These are phyloP conservation scores for Chloropsis hardwickii DNA, from an alignment of 2,113 vertebrate species.

Conservation along the genomic window DNA sequence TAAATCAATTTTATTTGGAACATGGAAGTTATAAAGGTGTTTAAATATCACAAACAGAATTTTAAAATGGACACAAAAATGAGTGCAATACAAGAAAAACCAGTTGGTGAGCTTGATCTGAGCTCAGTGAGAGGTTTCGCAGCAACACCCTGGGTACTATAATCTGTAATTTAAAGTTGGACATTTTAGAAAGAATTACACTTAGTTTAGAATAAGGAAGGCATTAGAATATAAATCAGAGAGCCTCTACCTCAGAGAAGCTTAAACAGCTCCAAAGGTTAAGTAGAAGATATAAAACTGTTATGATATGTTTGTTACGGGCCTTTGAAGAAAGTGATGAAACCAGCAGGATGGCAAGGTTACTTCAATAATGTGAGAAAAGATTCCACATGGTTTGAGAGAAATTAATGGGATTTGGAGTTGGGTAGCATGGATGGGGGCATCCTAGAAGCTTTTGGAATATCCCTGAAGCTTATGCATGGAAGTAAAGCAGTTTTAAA, in stretches of 20 bases:
- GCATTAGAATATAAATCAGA: constrained; percentile 32
- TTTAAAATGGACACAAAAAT: not conserved
- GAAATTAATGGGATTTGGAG: not conserved
- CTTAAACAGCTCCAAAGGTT: constrained; percentile 43
- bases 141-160: not conserved
- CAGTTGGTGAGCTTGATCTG: not conserved
- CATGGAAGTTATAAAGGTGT: not conserved
- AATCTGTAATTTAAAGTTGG: constrained; percentile 25
- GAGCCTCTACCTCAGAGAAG: not conserved
- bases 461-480: not conserved
- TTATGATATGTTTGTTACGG: constrained; percentile 23
- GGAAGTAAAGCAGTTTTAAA: not conserved
- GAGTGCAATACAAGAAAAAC: not conserved
- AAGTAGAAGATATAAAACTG: constrained; percentile 42
- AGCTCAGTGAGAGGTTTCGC: not conserved
- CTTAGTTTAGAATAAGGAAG: constrained; percentile 22
- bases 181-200: constrained; percentile 28
- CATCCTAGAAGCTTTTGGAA: not conserved
- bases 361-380: not conserved
- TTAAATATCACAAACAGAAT: not conserved
- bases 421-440: not conserved
- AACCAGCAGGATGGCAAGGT: not conserved
- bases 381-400: not conserved
- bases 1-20: not conserved
- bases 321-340: not conserved